phyloP scores from a whole-genome alignment of 2,113 vertebrate species.

The Trogon melanurus region DNA sequence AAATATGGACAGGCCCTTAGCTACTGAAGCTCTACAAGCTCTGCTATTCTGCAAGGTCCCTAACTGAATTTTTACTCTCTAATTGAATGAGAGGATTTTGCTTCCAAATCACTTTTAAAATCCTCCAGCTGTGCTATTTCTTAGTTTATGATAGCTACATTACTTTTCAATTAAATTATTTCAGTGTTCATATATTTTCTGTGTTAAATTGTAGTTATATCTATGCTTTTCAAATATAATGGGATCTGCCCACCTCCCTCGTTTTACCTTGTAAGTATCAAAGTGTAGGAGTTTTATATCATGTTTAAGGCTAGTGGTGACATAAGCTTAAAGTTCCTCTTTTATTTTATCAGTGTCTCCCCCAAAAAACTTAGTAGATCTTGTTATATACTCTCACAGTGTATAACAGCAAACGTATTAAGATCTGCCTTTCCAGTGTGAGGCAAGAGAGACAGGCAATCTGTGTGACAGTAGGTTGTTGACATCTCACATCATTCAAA shows the following conservation, averaged over 20 bases:
- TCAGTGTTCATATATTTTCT: slow-evolving; percentile 62
- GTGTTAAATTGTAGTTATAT: slow-evolving; percentile 62
- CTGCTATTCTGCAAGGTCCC: slow-evolving; percentile 43
- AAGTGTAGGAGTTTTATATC: not conserved
- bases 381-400: not conserved
- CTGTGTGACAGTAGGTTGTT: not conserved
- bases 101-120: slow-evolving; percentile 74
- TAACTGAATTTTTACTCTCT: slow-evolving; percentile 71
- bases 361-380: not conserved
- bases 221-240: slow-evolving; percentile 30
- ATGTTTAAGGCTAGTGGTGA: slow-evolving; percentile 25
- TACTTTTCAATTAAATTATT: slow-evolving; percentile 74
- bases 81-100: slow-evolving; percentile 71
- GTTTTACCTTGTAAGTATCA: not conserved
- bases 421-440: not conserved
- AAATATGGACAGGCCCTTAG: slow-evolving; percentile 23
- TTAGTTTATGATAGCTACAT: slow-evolving; percentile 60
- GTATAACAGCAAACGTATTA: not conserved
- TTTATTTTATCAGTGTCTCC: not conserved
- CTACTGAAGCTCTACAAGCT: slow-evolving; percentile 31
- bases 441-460: not conserved
- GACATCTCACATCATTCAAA: not conserved
- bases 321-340: slow-evolving; percentile 1
- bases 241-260: slow-evolving; percentile 1
- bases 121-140: slow-evolving; percentile 68